Percentiles rank a stretch among this genome's conserved stretches.
These are phyloP conservation scores for Crax fasciolata DNA, from an alignment of 2,797 vertebrate genomes.

Conservation along the genomic window DNA sequence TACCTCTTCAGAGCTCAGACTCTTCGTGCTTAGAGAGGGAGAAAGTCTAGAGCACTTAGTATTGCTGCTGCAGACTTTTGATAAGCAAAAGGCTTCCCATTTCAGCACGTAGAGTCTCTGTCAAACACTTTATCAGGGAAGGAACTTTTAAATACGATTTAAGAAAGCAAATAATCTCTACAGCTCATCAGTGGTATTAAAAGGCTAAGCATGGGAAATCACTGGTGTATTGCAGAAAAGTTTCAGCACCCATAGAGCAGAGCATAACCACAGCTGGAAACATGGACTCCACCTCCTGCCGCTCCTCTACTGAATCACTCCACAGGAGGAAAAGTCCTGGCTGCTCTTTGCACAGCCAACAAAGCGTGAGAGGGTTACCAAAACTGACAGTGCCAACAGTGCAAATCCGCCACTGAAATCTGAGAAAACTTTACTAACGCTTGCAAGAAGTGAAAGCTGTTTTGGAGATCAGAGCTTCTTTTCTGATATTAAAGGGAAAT, in stretches of 20 bases:
- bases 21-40: neutral
- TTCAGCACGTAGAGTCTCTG: neutral
- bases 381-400: constrained; percentile 3
- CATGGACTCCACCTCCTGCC: constrained; percentile 44
- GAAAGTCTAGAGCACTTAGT: neutral
- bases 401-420: neutral
- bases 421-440: neutral
- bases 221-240: neutral
- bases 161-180: constrained; percentile 19
- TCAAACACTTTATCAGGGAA: constrained; percentile 40
- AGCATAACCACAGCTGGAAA: constrained; percentile 2
- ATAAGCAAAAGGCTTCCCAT: constrained; percentile 47
- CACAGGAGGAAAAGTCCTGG: neutral
- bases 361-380: neutral
- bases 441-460: neutral
- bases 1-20: neutral
- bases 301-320: constrained; percentile 52
- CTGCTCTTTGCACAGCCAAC: neutral
- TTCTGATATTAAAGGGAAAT: neutral
- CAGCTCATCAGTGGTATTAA: constrained; percentile 3
- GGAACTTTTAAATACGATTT: constrained; percentile 34
- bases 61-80: neutral
- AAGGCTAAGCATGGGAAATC: constrained; percentile 19
- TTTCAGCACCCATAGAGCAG: neutral
- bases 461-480: constrained; percentile 16